These are phyloP conservation scores for Philereme vetulata DNA, from an alignment of 2,888 invertebrate species.

Conservation along the genomic window DNA sequence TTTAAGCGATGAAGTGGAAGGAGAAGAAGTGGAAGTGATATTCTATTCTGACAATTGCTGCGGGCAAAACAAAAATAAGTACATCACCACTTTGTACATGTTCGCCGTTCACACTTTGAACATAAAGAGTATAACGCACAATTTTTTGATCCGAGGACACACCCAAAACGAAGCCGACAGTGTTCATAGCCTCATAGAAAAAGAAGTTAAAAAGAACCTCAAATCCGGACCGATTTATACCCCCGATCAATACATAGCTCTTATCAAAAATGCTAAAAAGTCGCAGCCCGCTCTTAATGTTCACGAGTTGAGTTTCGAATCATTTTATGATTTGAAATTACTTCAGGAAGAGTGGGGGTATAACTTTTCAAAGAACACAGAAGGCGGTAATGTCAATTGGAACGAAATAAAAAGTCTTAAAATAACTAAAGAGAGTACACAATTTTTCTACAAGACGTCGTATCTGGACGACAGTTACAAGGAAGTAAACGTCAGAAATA, in stretches of 20 bases:
- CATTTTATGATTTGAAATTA: slow-evolving; percentile 32
- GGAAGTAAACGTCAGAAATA: slow-evolving; percentile 35
- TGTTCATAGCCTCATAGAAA: slow-evolving; percentile 25
- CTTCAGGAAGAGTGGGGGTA: slow-evolving; percentile 40
- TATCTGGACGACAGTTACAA: slow-evolving; percentile 30
- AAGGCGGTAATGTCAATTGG: slow-evolving; percentile 35
- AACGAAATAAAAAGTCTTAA: slow-evolving; percentile 36
- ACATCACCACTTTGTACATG: slow-evolving; percentile 36
- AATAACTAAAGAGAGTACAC: slow-evolving; percentile 22
- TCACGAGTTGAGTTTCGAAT: slow-evolving; percentile 32
- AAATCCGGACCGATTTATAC: slow-evolving; percentile 25
- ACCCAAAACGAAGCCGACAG: slow-evolving; percentile 50
- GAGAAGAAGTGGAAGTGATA: slow-evolving; percentile 30
- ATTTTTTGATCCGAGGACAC: slow-evolving; percentile 51
- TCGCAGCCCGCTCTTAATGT: slow-evolving; percentile 31
- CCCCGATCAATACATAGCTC: slow-evolving; percentile 19
- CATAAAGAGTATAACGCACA: slow-evolving; percentile 46
- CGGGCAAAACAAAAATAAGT: slow-evolving; percentile 48
- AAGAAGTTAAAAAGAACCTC: slow-evolving; percentile 21
- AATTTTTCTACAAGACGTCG: slow-evolving; percentile 31
- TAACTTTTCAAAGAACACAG: slow-evolving; percentile 33
- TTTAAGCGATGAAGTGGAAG: slow-evolving; percentile 9
- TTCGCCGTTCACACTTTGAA: slow-evolving; percentile 35
- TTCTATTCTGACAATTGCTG: slow-evolving; percentile 51
- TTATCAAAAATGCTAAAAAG: slow-evolving; percentile 28